Base-by-base conservation (phyloP, 92 coral and sea anemone genomes). In the Paramuricea clavata region DNA sequence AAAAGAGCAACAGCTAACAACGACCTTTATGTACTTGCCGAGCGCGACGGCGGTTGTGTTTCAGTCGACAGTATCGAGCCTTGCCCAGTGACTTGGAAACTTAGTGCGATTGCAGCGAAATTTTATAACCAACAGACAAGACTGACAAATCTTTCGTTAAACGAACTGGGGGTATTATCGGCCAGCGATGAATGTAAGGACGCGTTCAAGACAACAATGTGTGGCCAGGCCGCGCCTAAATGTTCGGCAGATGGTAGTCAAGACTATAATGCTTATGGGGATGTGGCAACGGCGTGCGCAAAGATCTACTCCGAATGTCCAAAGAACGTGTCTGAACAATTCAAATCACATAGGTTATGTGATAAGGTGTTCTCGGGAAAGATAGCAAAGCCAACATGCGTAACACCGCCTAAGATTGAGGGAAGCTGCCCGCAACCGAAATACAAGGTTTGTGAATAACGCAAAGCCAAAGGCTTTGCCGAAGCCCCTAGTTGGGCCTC, bases 251-350 rank as follows among this genome's bases (percentile, higher is more conserved):
- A 70, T 43, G 76, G 76, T 11, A 30, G 44, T 43, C 76, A 30
- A 39, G 76, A 70, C n/a, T n/a, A n/a, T n/a, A n/a, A n/a, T n/a
- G n/a, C n/a, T 5, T 70, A 70, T n/a, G 76, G 52, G 1, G 76
- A 70, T n/a, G 22, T 39, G 12, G 49, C 6, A 1, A 70, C 7
- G 5, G 49, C 22, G 1, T 70, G 76, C 49, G 19, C 43, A 0
- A 70, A 70, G 49, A 31, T 70, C 52, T 70, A 70, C 49, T 30
- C 27, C 2, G 9, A 7, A 22, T 70, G 76, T 32, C 76, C 76
- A 30, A 2, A 34, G 49, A 11, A 34, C 5, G 8, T 39, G 50
- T 21, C 49, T n/a, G 49, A 70, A 4, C 25, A 0, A 0, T 70
- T 15, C 76, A 70, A 70, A n/a, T 23, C 6, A 43, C 44, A 30